phyloP scores from a whole-genome alignment of 2,797 vertebrate genomes.

The Mergus octosetaceus region DNA sequence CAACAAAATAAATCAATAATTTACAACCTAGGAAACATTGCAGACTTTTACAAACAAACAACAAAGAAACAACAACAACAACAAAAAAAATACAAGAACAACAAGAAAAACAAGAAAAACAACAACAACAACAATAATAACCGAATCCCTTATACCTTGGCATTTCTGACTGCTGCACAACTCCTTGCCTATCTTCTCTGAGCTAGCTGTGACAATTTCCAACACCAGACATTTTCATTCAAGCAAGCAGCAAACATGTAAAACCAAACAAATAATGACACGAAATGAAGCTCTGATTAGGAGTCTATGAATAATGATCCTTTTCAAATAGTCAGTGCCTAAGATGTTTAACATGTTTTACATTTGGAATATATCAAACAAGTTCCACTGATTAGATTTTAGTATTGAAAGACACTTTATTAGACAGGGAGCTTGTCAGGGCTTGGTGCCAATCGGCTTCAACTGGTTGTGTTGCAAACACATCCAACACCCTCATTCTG shows the following conservation, averaged over 20 bases:
- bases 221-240: slow-evolving; percentile 46
- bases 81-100: not conserved
- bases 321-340: slow-evolving; percentile 54
- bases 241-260: slow-evolving; percentile 53
- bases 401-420: slow-evolving; percentile 19
- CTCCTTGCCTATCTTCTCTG: not conserved
- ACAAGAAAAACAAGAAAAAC: not conserved
- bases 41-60: not conserved
- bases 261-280: slow-evolving; percentile 67
- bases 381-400: not conserved
- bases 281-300: slow-evolving; percentile 67
- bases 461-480: not conserved
- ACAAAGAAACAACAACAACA: not conserved
- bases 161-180: not conserved
- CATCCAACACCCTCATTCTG: not conserved
- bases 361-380: not conserved
- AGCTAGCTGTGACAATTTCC: slow-evolving; percentile 31
- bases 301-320: slow-evolving; percentile 43
- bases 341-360: slow-evolving; percentile 37
- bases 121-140: no score
- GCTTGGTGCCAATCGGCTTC: slow-evolving; percentile 52
- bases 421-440: slow-evolving; percentile 59
- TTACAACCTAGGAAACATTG: slow-evolving; percentile 17
- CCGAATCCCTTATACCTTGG: not conserved
- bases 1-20: slow-evolving; percentile 55